These are phyloP conservation scores for Drosophila kepulauana DNA, from an alignment of 1,140 invertebrate species.

Conservation along the genomic window DNA sequence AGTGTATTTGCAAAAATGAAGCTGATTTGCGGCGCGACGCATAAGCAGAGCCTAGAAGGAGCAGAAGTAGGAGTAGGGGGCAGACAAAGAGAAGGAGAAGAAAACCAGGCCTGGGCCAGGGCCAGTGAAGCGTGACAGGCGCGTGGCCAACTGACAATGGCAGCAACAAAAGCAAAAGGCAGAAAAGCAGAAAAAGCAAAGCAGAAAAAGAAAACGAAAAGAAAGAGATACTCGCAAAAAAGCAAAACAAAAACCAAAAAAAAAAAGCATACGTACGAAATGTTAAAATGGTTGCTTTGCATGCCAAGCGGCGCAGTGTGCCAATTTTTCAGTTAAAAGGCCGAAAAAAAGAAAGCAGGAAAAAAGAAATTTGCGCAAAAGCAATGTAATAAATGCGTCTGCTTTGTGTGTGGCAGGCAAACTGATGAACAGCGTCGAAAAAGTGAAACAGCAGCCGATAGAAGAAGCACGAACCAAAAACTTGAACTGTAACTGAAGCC, in stretches of 20 bases:
- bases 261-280: constrained; percentile 21
- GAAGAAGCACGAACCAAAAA: constrained; percentile 37
- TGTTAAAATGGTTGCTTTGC: constrained; percentile 74
- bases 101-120: constrained; percentile 1
- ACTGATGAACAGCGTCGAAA: constrained; percentile 73
- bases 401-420: constrained; percentile 44
- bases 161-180: constrained; percentile 55
- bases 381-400: constrained; percentile 80
- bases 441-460: constrained; percentile 29
- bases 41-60: neutral
- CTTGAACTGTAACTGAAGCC: constrained; percentile 31
- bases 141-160: constrained; percentile 80
- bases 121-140: constrained; percentile 67
- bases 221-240: constrained; percentile 2
- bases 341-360: constrained; percentile 6
- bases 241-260: constrained; percentile 18
- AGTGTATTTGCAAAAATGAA: constrained; percentile 37
- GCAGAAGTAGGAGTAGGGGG: no score
- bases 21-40: constrained; percentile 61
- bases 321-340: constrained; percentile 82
- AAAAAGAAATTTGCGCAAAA: constrained; percentile 55
- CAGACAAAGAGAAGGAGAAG: neutral
- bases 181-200: constrained; percentile 39
- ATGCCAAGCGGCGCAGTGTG: constrained; percentile 73
- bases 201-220: constrained; percentile 2